Evolutionary conservation across 1,140 invertebrate genomes (phyloP).

Genomic region (Calliopsis andreniformis): DNA sequence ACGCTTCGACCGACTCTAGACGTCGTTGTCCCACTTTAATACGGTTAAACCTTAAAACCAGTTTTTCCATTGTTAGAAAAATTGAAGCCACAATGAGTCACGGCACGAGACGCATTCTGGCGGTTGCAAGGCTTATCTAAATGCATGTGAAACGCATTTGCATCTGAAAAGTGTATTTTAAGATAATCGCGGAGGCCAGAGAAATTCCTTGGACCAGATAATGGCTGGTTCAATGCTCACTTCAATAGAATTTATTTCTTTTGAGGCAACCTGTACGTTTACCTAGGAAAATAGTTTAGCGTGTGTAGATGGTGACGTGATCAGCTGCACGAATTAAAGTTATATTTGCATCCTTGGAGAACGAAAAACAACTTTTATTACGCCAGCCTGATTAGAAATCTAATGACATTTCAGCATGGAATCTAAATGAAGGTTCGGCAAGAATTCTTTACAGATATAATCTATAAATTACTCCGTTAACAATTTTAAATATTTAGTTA

Average conservation of each 20-base stretch:
- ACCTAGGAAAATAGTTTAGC: constrained; percentile 1
- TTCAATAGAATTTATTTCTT: constrained; percentile 20
- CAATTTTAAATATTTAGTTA: too few relatives aligned
- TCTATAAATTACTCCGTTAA: too few relatives aligned
- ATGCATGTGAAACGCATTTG: constrained; percentile 40
- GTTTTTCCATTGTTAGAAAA: constrained; percentile 41
- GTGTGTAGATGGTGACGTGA: not conserved
- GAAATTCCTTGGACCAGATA: constrained; percentile 49
- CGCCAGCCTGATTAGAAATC: too few relatives aligned
- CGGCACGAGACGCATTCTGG: not conserved
- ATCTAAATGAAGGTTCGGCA: too few relatives aligned
- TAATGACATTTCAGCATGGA: too few relatives aligned
- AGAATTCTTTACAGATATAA: too few relatives aligned
- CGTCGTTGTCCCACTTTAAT: constrained; percentile 19
- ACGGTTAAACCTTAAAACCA: constrained; percentile 20
- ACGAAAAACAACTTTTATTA: not conserved
- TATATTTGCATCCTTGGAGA: not conserved
- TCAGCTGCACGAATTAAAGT: not conserved
- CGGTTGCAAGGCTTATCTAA: constrained; percentile 41
- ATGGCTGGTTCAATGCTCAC: not conserved
- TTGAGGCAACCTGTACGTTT: not conserved
- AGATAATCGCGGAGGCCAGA: constrained; percentile 9
- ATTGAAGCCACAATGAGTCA: constrained; percentile 42
- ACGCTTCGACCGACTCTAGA: not conserved
- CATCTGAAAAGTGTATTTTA: constrained; percentile 29